Percentiles rank a stretch among this genome's conserved stretches.
These are phyloP conservation scores for Delphinus delphis DNA, from an alignment of 2,113 vertebrate species.

Conservation along the genomic window DNA sequence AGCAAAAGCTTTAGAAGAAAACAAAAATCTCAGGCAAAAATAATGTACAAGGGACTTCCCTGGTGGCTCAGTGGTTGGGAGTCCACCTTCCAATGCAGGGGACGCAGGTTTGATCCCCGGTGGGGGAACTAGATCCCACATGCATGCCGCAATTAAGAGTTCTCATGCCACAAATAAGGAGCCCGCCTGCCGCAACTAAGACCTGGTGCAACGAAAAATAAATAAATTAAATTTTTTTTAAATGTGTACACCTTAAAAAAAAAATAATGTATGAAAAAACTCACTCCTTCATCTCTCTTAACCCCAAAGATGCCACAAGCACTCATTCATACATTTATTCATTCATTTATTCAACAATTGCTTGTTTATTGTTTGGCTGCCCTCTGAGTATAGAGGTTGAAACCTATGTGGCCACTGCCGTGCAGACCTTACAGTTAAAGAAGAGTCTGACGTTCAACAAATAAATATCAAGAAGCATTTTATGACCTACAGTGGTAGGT, in stretches of 20 bases:
- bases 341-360: not conserved
- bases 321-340: not conserved
- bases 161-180: no score
- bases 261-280: not conserved
- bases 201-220: no score
- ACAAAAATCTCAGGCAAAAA: not conserved
- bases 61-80: no score
- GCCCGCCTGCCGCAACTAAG: no score
- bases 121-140: no score
- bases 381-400: not conserved
- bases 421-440: not conserved
- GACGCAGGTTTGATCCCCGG: no score
- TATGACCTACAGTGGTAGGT: not conserved
- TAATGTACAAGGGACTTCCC: not conserved
- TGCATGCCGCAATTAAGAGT: no score
- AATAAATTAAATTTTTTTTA: no score
- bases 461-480: not conserved
- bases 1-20: not conserved
- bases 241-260: no score
- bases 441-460: not conserved
- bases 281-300: not conserved
- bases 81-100: no score
- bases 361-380: no score
- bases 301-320: not conserved
- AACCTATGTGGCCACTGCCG: fast-evolving